These are phyloP conservation scores for Scaptomyza tumidula DNA, from an alignment of 2,888 invertebrate genomes.

Conservation along the genomic window DNA sequence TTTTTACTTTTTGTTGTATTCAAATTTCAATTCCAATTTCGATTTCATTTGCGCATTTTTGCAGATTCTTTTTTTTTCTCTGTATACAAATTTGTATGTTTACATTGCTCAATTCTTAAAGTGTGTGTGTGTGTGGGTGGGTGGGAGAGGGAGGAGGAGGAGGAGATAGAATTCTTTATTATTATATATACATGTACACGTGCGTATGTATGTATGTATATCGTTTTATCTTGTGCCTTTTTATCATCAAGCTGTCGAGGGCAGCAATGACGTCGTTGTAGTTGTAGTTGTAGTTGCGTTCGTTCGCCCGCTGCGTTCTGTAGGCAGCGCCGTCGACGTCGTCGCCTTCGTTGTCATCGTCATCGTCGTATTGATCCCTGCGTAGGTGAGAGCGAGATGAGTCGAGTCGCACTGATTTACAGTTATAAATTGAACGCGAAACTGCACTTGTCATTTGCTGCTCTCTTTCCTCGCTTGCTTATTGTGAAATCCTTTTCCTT, in stretches of 20 bases:
- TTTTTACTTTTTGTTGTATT: conserved; percentile 40
- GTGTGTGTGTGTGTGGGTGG: background rate
- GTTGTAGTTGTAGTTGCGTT: background rate
- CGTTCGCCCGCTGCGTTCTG: too few species aligned
- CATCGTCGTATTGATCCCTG: conserved; percentile 2
- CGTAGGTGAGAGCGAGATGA: background rate
- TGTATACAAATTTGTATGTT: conserved; percentile 15
- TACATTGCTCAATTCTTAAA: conserved; percentile 36
- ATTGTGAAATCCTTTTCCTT: background rate
- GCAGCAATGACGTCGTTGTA: conserved; percentile 23
- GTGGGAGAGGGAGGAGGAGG: background rate
- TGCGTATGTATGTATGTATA: background rate
- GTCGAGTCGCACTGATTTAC: background rate
- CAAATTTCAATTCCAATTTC: conserved; percentile 38
- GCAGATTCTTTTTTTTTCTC: background rate
- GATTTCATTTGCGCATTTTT: conserved; percentile 44
- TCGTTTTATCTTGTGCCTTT: conserved; percentile 9
- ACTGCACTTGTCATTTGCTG: background rate
- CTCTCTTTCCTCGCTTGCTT: background rate
- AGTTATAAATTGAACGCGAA: background rate
- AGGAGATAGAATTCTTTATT: background rate
- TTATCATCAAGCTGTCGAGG: conserved; percentile 8
- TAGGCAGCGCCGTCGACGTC: too few species aligned
- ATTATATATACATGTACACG: background rate
- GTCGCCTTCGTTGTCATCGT: too few species aligned